These are phyloP conservation scores for Caenorhabditis sulstoni DNA, from an alignment of 2,888 invertebrate genomes.

Conservation along the genomic window DNA sequence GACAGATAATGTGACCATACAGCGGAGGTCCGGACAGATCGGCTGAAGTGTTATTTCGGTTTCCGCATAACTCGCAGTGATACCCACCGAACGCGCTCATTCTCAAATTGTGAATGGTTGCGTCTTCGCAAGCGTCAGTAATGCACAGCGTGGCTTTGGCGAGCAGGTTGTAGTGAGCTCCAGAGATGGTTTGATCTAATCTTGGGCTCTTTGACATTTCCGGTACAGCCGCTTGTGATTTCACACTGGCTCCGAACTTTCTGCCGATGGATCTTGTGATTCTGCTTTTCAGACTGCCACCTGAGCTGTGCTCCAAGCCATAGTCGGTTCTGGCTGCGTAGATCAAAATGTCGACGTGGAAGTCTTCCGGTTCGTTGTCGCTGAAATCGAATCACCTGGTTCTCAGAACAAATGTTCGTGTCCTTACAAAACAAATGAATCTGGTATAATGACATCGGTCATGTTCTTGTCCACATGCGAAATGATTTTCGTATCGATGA, in stretches of 20 bases:
- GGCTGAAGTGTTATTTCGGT: conserved; percentile 42
- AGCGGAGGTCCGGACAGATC: conserved; percentile 71
- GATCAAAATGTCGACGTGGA: conserved; percentile 65
- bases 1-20: conserved; percentile 69
- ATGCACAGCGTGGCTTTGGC: conserved; percentile 65
- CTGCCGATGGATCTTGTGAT: conserved; percentile 69
- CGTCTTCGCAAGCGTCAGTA: conserved; percentile 69
- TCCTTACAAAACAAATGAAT: conserved; percentile 69
- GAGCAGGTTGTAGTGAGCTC: conserved; percentile 67
- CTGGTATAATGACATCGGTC: conserved; percentile 70
- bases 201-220: conserved; percentile 44
- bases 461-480: conserved; percentile 65
- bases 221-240: conserved; percentile 23
- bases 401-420: background rate
- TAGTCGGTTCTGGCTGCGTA: conserved; percentile 68
- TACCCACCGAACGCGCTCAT: conserved; percentile 66
- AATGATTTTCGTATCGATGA: conserved; percentile 69
- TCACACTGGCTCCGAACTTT: conserved; percentile 66
- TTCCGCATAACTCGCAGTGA: background rate
- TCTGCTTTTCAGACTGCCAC: conserved; percentile 66
- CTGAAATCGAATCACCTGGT: conserved; percentile 42
- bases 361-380: conserved; percentile 69
- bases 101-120: conserved; percentile 68
- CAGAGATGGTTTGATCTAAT: conserved; percentile 52
- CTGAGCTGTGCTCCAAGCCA: conserved; percentile 48